Evolutionary conservation across 2,797 vertebrate genomes (phyloP).

Genomic region (Tragopan temminckii): DNA sequence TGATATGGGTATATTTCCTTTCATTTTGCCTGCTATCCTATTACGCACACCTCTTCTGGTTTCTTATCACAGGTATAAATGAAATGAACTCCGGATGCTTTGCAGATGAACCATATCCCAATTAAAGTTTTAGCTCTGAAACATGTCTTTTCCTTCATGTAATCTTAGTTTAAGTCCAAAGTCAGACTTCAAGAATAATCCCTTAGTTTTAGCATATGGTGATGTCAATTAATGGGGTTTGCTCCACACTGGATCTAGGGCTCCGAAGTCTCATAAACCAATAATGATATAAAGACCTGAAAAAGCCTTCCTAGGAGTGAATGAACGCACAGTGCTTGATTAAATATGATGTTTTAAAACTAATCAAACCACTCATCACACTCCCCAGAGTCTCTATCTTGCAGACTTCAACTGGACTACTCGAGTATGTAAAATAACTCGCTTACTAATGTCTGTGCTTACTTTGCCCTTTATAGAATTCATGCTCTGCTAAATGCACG

Average conservation of each 20-base stretch:
- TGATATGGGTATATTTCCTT: background rate
- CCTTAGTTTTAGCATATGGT: background rate
- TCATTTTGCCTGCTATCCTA: background rate
- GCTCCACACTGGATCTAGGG: conserved; percentile 23
- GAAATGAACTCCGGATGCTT: background rate
- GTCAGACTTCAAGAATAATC: conserved; percentile 8
- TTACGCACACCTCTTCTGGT: rapidly evolving
- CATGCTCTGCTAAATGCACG: background rate
- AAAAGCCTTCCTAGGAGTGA: conserved; percentile 28
- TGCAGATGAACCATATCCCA: background rate
- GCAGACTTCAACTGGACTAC: background rate
- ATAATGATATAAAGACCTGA: conserved; percentile 31
- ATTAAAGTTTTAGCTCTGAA: conserved; percentile 31
- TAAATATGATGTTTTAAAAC: conserved; percentile 54
- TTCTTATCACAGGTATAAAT: background rate
- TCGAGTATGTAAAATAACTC: background rate
- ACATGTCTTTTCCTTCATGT: background rate
- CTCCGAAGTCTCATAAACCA: conserved; percentile 3
- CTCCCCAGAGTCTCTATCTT: background rate
- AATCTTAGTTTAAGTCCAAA: background rate
- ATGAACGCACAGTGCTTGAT: conserved; percentile 33
- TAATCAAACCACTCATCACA: conserved; percentile 64
- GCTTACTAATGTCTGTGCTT: background rate
- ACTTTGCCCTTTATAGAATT: background rate
- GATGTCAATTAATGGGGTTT: conserved; percentile 45